Evolutionary conservation across 2,888 invertebrate genomes (phyloP).

Genomic region (Noctua comes): DNA sequence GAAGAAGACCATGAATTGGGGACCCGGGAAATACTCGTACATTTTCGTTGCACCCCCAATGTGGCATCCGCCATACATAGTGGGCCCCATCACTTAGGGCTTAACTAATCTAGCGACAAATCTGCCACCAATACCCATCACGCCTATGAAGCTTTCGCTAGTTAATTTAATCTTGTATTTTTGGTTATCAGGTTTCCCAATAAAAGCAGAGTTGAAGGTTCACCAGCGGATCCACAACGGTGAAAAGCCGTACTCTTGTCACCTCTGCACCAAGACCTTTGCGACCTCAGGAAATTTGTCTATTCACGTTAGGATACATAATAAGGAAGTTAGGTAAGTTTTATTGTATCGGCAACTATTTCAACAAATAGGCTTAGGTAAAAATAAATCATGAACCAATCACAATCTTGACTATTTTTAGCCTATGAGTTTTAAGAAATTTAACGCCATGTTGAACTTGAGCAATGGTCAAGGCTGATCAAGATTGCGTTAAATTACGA

Average conservation of each 20-base stretch:
- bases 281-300: constrained; percentile 87
- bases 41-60: too few relatives aligned
- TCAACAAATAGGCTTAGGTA: not conserved
- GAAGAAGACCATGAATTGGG: too few relatives aligned
- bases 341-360: not conserved
- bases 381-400: not conserved
- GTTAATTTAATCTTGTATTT: not conserved
- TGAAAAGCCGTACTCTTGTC: constrained; percentile 86
- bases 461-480: too few relatives aligned
- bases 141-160: not conserved
- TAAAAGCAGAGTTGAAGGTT: constrained; percentile 84
- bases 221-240: constrained; percentile 87
- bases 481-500: too few relatives aligned
- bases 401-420: not conserved
- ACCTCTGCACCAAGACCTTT: constrained; percentile 85
- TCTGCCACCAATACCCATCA: too few relatives aligned
- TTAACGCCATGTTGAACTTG: too few relatives aligned
- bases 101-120: too few relatives aligned
- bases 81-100: too few relatives aligned
- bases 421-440: too few relatives aligned
- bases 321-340: constrained; percentile 85
- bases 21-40: too few relatives aligned
- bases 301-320: constrained; percentile 86
- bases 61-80: too few relatives aligned
- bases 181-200: constrained; percentile 81